phyloP scores from a whole-genome alignment of 2,113 vertebrate species.

The Eretmochelys imbricata region DNA sequence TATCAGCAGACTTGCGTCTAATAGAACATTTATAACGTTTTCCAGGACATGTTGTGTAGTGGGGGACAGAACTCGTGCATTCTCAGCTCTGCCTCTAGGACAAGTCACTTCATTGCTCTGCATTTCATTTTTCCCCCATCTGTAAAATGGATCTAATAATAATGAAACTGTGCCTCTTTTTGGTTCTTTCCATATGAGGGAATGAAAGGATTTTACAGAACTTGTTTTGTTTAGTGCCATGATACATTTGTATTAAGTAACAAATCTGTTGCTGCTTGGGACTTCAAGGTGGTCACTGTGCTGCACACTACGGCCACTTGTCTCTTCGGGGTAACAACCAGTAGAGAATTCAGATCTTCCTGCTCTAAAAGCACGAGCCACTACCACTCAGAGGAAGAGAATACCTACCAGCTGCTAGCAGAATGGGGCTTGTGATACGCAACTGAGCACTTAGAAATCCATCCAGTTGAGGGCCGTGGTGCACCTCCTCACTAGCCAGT shows the following conservation, averaged over 20 bases:
- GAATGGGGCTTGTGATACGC: not conserved
- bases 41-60: not conserved
- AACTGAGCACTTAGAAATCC: not conserved
- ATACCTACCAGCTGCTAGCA: not conserved
- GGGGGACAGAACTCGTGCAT: not conserved
- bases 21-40: not conserved
- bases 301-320: not conserved
- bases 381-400: not conserved
- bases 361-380: not conserved
- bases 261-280: not conserved
- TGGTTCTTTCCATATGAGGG: not conserved
- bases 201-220: not conserved
- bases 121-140: not conserved
- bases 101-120: not conserved
- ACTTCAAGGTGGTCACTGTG: not conserved
- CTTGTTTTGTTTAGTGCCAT: not conserved
- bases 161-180: not conserved
- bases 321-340: not conserved
- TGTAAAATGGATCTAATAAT: not conserved
- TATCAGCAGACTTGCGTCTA: not conserved
- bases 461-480: not conserved
- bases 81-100: not conserved
- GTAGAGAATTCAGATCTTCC: not conserved
- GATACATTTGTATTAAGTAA: not conserved
- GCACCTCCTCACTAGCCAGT: not conserved